These are phyloP conservation scores for Ptycholaimellus sp. DNA, from an alignment of 2,888 invertebrate genomes.

Conservation along the genomic window DNA sequence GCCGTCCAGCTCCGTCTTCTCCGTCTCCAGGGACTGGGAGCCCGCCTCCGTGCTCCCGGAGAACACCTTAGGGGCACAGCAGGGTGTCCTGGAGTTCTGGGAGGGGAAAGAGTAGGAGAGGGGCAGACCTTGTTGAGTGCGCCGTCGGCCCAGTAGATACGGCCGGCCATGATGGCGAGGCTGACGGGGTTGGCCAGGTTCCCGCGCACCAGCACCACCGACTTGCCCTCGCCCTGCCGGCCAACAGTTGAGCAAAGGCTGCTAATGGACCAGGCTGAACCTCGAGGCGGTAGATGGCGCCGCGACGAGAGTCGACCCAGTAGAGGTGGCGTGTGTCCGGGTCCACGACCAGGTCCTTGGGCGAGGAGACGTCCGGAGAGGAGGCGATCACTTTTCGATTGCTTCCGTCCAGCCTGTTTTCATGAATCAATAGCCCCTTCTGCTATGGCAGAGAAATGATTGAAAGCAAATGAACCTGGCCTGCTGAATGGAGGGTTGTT, in stretches of 20 bases:
- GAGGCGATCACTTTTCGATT: slow-evolving; percentile 18
- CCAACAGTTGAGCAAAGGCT: not conserved
- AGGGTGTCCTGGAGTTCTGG: too few species aligned
- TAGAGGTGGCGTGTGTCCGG: slow-evolving; percentile 78
- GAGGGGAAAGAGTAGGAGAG: too few species aligned
- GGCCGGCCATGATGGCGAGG: slow-evolving; percentile 15
- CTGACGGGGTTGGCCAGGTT: slow-evolving; percentile 22
- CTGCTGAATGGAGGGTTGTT: slow-evolving; percentile 63
- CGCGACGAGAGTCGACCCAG: slow-evolving; percentile 84
- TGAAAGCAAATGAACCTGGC: not conserved
- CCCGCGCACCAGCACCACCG: slow-evolving; percentile 15
- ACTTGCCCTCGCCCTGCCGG: slow-evolving; percentile 11
- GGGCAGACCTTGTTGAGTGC: slow-evolving; percentile 20
- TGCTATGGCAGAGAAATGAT: slow-evolving; percentile 1
- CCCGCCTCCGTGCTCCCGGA: slow-evolving; percentile 10
- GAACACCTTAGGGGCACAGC: too few species aligned
- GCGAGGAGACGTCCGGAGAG: too few species aligned
- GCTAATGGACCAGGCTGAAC: slow-evolving; percentile 3
- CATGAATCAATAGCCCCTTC: not conserved
- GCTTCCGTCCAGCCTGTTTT: slow-evolving; percentile 43
- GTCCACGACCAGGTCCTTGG: slow-evolving; percentile 48
- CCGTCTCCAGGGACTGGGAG: not conserved
- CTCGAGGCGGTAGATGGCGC: slow-evolving; percentile 59
- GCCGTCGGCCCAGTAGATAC: slow-evolving; percentile 23
- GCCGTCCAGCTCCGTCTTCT: slow-evolving; percentile 40